A percentile compares a stretch with the other conserved stretches of the same genome.
phyloP scores from a whole-genome alignment of 2,888 invertebrate genomes.

The Macropis europaea region DNA sequence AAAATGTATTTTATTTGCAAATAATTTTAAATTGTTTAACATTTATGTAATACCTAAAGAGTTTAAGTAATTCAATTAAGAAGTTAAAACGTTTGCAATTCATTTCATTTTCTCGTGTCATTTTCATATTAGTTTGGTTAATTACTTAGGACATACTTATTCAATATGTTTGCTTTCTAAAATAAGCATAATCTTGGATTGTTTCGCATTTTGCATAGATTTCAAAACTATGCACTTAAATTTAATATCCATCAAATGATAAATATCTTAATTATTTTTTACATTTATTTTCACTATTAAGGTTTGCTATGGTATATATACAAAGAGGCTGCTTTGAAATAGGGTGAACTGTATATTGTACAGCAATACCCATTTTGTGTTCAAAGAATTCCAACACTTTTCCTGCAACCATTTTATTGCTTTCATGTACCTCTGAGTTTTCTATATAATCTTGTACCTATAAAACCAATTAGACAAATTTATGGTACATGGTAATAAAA shows the following conservation, averaged over 20 bases:
- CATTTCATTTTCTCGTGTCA: too few relatives aligned
- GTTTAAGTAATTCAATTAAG: too few relatives aligned
- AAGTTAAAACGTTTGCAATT: too few relatives aligned
- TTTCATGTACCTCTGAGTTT: conserved; percentile 87
- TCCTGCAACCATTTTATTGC: conserved; percentile 85
- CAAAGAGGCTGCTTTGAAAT: conserved; percentile 80
- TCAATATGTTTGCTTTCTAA: not conserved
- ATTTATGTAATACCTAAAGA: too few relatives aligned
- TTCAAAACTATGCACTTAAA: not conserved
- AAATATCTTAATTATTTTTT: not conserved
- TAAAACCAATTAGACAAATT: conserved; percentile 41
- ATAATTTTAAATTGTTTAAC: too few relatives aligned
- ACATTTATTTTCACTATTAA: not conserved
- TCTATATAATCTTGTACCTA: conserved; percentile 84
- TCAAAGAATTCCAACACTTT: conserved; percentile 85
- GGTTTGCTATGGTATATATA: conserved; percentile 67
- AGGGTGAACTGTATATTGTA: conserved; percentile 81
- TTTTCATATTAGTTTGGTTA: too few relatives aligned
- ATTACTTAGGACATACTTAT: too few relatives aligned
- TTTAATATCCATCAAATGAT: not conserved
- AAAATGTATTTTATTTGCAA: too few relatives aligned
- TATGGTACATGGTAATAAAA: not conserved
- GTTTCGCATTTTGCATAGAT: not conserved
- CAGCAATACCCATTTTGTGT: conserved; percentile 83
- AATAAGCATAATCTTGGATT: not conserved